Conservation (phyloP, 2,113 vertebrate genomes). For the Anolis carolinensis region DNA sequence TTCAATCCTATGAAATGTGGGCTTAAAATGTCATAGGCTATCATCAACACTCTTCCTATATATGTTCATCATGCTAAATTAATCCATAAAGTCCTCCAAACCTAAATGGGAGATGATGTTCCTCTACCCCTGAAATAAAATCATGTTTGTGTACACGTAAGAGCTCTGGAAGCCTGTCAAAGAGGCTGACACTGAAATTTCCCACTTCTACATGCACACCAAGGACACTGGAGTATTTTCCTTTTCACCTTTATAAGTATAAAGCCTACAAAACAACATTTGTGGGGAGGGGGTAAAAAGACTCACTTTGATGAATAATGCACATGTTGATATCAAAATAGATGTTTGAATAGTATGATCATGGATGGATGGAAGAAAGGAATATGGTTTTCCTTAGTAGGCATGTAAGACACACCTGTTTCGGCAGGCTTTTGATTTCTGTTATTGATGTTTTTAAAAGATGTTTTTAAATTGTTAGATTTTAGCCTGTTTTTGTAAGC, state of each 20-base stretch:
- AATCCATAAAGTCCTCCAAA: not conserved
- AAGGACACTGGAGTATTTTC: not conserved
- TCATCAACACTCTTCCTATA: not conserved
- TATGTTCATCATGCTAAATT: not conserved
- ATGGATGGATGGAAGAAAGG: too few relatives aligned
- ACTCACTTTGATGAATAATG: too few relatives aligned
- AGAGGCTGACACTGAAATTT: not conserved
- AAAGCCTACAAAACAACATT: not conserved
- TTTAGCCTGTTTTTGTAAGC: too few relatives aligned
- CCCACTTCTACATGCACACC: too few relatives aligned
- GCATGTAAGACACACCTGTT: too few relatives aligned
- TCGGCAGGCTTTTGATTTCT: too few relatives aligned
- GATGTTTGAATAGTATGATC: too few relatives aligned
- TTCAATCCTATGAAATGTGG: constrained; percentile 40
- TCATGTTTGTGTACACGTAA: not conserved
- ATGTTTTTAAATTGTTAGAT: too few relatives aligned
- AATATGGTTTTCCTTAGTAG: too few relatives aligned
- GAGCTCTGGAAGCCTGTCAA: not conserved
- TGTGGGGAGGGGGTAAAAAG: too few relatives aligned
- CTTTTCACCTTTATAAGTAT: not conserved
- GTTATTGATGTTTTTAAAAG: too few relatives aligned
- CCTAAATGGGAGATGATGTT: not conserved
- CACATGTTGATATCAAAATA: too few relatives aligned
- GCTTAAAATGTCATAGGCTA: constrained; percentile 32
- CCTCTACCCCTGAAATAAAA: not conserved